A percentile compares a stretch with the other conserved stretches of the same genome.
These are phyloP conservation scores for Mobula birostris DNA, from an alignment of 2,113 vertebrate genomes.

Conservation along the genomic window DNA sequence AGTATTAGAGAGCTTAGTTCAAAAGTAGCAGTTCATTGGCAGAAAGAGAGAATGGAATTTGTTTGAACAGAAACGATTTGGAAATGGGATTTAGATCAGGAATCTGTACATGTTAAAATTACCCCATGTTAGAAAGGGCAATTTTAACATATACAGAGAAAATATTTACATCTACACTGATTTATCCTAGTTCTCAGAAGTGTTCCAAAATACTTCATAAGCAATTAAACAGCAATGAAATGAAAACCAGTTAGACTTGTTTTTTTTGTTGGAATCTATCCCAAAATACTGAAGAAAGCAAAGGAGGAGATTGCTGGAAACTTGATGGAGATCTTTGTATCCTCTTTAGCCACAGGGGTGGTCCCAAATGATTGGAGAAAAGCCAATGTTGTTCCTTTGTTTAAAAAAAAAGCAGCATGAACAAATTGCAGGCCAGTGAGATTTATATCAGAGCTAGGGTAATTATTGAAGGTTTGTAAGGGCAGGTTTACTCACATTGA, in stretches of 20 bases:
- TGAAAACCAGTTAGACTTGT: neutral
- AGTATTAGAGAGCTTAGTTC: neutral
- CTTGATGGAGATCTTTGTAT: too few relatives aligned
- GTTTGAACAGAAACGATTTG: neutral
- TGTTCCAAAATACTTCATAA: neutral
- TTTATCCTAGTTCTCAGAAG: neutral
- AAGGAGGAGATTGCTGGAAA: too few relatives aligned
- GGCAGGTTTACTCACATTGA: too few relatives aligned
- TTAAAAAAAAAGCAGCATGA: too few relatives aligned
- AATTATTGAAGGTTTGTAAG: too few relatives aligned
- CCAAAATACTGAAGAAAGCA: too few relatives aligned
- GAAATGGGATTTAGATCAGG: neutral
- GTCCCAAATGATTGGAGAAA: too few relatives aligned
- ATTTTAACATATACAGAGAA: neutral
- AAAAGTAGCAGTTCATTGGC: neutral
- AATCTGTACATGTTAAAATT: neutral
- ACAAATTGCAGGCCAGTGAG: too few relatives aligned
- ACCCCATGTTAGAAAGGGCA: neutral
- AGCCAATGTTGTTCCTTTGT: too few relatives aligned
- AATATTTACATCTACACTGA: neutral
- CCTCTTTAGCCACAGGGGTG: too few relatives aligned
- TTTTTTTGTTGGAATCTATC: neutral
- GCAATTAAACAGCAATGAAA: neutral
- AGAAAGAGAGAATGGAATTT: neutral
- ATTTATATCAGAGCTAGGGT: too few relatives aligned